These are phyloP conservation scores for Capromys pilorides DNA, from an alignment of 2,797 vertebrate genomes.

Conservation along the genomic window DNA sequence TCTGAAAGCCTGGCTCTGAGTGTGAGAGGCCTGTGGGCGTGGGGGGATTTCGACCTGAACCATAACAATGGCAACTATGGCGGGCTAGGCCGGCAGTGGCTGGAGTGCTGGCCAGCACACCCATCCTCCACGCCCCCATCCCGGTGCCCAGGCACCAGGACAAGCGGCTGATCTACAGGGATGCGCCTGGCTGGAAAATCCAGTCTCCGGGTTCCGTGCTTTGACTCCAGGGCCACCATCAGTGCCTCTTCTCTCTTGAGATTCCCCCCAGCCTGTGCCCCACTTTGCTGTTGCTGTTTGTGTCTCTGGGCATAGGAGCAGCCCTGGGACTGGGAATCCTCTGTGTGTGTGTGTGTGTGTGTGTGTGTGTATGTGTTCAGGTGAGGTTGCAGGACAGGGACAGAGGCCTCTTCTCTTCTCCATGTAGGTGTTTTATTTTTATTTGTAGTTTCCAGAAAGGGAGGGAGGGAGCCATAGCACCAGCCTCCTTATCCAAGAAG, in stretches of 20 bases:
- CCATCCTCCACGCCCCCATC: fast-evolving
- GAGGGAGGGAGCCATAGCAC: too few relatives aligned
- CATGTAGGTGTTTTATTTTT: fast-evolving
- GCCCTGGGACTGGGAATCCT: background rate
- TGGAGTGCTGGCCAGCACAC: fast-evolving
- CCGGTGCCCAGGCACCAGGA: fast-evolving
- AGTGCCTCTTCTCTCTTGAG: background rate
- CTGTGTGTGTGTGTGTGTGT: too few relatives aligned
- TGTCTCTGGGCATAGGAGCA: background rate
- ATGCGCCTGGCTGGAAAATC: background rate
- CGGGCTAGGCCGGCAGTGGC: fast-evolving
- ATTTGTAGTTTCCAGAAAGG: background rate
- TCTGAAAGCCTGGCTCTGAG: background rate
- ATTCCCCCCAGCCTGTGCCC: background rate
- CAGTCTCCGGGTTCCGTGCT: background rate
- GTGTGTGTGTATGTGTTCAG: too few relatives aligned
- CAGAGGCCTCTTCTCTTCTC: background rate
- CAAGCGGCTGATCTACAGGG: too few relatives aligned
- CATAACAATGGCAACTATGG: background rate
- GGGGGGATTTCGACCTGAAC: background rate
- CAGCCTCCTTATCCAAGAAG: too few relatives aligned
- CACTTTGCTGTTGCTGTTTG: fast-evolving
- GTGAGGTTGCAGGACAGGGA: background rate
- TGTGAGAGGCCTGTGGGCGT: background rate
- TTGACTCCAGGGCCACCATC: background rate